Base-by-base conservation (phyloP, 2,888 invertebrate species). In the Antitype chi region DNA sequence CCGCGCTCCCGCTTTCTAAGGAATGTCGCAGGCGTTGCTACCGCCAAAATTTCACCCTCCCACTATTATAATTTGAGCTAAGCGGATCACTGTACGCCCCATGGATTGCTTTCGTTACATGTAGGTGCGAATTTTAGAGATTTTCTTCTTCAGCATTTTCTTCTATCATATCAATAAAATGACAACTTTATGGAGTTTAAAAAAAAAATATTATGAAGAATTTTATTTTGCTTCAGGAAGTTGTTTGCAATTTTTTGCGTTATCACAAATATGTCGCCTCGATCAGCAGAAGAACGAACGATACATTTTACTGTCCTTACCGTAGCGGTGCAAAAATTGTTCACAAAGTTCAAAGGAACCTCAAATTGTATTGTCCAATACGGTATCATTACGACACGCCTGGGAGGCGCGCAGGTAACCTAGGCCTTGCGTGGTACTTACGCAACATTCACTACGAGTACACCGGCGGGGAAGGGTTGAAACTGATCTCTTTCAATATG, bases 1-100 rank as follows among this genome's bases (percentile, higher is more conserved):
- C 96, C 96, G 95, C 96, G 95, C 95, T 96, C 94, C 94, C 92
- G 93, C 92, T 94, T 94, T 94, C 95, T 95, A 94, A 96, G 95
- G 95, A 96, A 96, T 95, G 95, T 95, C 95, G 93, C 95, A 94
- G 92, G 92, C 95, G 93, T 93, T 95, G 92, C 94, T 95, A 93
- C 94, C 94, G 94, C 95, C 94, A 92, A 95, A 95, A 94, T 91
- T 92, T 92, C 88, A 83, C 89, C 91, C 92, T 89, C 91, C 92
- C 91, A 90, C 91, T 92, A 92, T 94, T 94, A 94, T 93, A 94
- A 95, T 93, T 94, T 91, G 87, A 91, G 88, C 90, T 94, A 93
- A 94, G 92, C 94, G 92, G 94, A 94, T 94, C 92, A 93, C 89
- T 91, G 91, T 90, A 89, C 90, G 91, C 89, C 90, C 81, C 84